Conservation (phyloP, 2,888 invertebrate genomes). For the Leptopterna dolabrata region DNA sequence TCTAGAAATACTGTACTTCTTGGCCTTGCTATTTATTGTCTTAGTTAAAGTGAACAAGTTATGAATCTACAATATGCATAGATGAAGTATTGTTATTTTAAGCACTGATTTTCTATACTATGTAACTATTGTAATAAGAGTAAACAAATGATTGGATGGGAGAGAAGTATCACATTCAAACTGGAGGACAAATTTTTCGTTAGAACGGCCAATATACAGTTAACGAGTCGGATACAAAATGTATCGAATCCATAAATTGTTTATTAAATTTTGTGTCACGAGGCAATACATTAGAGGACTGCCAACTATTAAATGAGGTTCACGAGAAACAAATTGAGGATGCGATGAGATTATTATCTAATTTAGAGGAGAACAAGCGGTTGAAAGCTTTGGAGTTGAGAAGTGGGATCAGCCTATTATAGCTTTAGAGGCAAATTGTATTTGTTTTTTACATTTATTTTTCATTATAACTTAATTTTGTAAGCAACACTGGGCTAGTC, state of each 20-base stretch:
- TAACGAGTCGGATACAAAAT: background rate
- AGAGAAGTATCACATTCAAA: background rate
- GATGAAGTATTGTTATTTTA: slow-evolving; percentile 53
- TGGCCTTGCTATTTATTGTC: slow-evolving; percentile 46
- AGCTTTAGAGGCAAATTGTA: background rate
- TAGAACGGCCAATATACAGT: background rate
- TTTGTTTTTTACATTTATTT: background rate
- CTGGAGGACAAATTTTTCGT: background rate
- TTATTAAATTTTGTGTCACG: background rate
- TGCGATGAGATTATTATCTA: background rate
- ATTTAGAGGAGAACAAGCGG: background rate
- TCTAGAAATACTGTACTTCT: slow-evolving; percentile 40
- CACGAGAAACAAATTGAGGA: background rate
- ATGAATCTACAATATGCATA: background rate
- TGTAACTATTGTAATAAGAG: slow-evolving; percentile 8
- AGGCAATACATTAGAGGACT: background rate
- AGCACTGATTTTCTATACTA: slow-evolving; percentile 55
- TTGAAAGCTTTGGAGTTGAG: background rate
- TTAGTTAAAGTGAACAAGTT: slow-evolving; percentile 12
- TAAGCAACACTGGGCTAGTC: slow-evolving; percentile 3
- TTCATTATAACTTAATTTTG: background rate
- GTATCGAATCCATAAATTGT: background rate
- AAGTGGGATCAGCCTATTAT: background rate
- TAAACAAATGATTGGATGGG: background rate
- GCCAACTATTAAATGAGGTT: background rate